Percentiles rank a stretch among this genome's conserved stretches.
Evolutionary conservation across 2,113 vertebrate genomes (phyloP).

Genomic region (Sclerurus mexicanus): DNA sequence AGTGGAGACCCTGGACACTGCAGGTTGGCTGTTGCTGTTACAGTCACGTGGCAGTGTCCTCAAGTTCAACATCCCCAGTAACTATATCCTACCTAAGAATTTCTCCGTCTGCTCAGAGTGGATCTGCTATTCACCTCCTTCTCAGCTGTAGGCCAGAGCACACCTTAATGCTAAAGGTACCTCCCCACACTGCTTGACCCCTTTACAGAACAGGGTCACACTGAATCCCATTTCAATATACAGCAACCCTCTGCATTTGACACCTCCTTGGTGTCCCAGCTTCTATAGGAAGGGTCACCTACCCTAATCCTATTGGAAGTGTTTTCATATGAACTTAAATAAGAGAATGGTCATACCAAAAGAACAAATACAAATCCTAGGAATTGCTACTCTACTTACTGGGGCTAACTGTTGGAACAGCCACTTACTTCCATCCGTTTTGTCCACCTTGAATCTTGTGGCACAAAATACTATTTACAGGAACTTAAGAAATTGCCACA

Average conservation of each 20-base stretch:
- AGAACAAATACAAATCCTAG: neutral
- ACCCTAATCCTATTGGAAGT: neutral
- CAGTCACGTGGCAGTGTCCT: neutral
- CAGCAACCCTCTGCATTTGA: neutral
- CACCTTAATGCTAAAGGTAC: neutral
- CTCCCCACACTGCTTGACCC: neutral
- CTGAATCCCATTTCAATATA: neutral
- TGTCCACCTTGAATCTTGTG: neutral
- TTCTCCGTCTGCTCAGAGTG: neutral
- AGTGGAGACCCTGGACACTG: neutral
- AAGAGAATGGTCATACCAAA: neutral
- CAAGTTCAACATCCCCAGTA: neutral
- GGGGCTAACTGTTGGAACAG: neutral
- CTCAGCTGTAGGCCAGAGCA: neutral
- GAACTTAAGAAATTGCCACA: neutral
- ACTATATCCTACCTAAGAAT: neutral
- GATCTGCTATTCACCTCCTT: neutral
- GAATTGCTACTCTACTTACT: neutral
- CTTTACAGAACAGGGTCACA: neutral
- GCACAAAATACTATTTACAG: neutral
- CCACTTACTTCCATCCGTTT: neutral
- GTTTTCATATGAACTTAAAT: neutral
- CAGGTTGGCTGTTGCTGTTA: neutral
- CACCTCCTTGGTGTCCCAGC: neutral
- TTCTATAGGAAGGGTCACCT: neutral